Conservation (phyloP, 2,797 vertebrate species). For the Pitangus sulphuratus region DNA sequence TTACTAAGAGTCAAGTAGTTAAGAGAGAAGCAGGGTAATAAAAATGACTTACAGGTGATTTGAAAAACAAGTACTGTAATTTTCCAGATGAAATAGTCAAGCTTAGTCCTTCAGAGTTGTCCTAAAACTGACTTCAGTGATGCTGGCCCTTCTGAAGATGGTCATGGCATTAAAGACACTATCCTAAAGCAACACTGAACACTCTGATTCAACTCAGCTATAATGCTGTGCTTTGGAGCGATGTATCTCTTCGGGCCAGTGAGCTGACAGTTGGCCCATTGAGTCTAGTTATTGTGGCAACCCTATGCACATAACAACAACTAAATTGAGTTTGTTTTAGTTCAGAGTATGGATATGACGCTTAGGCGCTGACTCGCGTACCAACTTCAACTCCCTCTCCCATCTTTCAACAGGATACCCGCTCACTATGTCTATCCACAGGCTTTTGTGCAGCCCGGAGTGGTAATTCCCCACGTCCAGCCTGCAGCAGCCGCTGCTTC, state of each 20-base stretch:
- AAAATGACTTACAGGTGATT: not conserved
- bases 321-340: constrained; percentile 85
- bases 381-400: constrained; percentile 65
- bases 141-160: not conserved
- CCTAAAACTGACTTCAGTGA: not conserved
- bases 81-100: not conserved
- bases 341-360: constrained; percentile 40
- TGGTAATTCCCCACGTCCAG: constrained; percentile 96
- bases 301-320: constrained; percentile 92
- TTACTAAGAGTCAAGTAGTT: not conserved
- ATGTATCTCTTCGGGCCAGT: not conserved
- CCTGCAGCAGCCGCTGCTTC: constrained; percentile 85
- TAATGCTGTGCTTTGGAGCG: not conserved
- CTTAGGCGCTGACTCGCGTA: not conserved
- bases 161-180: not conserved
- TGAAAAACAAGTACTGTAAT: not conserved
- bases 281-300: constrained; percentile 89
- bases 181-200: not conserved
- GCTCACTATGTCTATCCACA: constrained; percentile 98
- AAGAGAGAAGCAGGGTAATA: not conserved
- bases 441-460: constrained; percentile 96
- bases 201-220: not conserved
- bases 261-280: not conserved
- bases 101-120: not conserved
- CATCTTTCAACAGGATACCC: constrained; percentile 90